Evolutionary conservation across 2,797 vertebrate genomes (phyloP).

Genomic region (Pseudopleuronectes americanus): DNA sequence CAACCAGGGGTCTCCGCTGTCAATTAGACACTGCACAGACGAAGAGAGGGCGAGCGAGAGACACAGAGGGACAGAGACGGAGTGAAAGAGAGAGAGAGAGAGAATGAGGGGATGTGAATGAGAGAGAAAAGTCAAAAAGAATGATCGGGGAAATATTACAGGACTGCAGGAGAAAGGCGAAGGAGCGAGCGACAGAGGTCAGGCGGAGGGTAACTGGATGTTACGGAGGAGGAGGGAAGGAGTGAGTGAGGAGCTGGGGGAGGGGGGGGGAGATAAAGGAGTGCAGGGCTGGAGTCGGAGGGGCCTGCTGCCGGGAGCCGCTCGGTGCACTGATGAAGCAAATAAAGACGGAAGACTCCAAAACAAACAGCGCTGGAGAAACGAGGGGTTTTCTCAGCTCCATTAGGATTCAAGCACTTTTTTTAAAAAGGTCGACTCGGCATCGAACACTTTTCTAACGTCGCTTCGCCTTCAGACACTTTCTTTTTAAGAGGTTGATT

Average conservation of each 20-base stretch:
- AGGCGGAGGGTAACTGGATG: slow-evolving; percentile 76
- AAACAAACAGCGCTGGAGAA: slow-evolving; percentile 63
- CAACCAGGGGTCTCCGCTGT: slow-evolving; percentile 78
- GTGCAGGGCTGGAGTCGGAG: slow-evolving; percentile 62
- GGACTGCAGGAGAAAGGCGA: slow-evolving; percentile 52
- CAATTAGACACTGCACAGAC: slow-evolving; percentile 77
- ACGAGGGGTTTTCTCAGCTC: slow-evolving; percentile 25
- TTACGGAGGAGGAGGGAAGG: slow-evolving; percentile 73
- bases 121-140: slow-evolving; percentile 68
- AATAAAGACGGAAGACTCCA: slow-evolving; percentile 77
- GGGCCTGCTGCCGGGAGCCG: slow-evolving; percentile 71
- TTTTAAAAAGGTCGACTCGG: slow-evolving; percentile 56
- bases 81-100: slow-evolving; percentile 36
- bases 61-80: slow-evolving; percentile 30
- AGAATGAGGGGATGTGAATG: slow-evolving; percentile 35
- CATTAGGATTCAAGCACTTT: slow-evolving; percentile 50
- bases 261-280: slow-evolving; percentile 56
- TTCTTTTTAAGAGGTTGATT: slow-evolving; percentile 44
- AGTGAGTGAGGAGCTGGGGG: slow-evolving; percentile 40
- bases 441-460: slow-evolving; percentile 47
- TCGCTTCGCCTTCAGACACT: slow-evolving; percentile 45
- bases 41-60: slow-evolving; percentile 57
- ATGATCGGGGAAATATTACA: slow-evolving; percentile 72
- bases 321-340: slow-evolving; percentile 65
- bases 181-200: slow-evolving; percentile 64